Base-by-base conservation (phyloP, 2,113 vertebrate genomes). In the Cebidichthys violaceus region DNA sequence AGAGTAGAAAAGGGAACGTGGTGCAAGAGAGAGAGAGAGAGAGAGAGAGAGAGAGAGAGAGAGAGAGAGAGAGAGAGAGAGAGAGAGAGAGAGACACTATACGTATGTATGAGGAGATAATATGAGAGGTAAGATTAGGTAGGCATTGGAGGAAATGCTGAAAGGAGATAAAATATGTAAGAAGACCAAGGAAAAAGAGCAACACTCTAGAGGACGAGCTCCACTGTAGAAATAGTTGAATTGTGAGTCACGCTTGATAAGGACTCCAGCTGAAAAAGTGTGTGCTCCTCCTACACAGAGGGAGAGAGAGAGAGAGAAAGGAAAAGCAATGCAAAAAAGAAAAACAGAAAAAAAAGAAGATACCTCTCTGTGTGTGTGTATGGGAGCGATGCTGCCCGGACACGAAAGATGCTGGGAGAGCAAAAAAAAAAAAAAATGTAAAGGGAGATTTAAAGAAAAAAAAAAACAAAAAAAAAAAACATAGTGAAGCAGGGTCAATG, bases 211-310 rank as follows among this genome's bases (percentile, higher is more conserved):
- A 84, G 81, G 82, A 89, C n/a, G 24, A 68, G 81, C 66, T 77
- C 39, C 65, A 24, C 79, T 71, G 79, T 87, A 80, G 84, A 79
- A 93, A 87, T 70, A 81, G 82, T 85, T 90, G 81, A 90, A 87
- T 87, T 87, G 85, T 81, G 86, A 87, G 83, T 92, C 88, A 86
- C 45, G 83, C 57, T 83, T 83, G 88, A 91, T 90, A 92, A 90
- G 74, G 81, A 84, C 70, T 86, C 75, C 9, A 68, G 79, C 78
- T 70, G 59, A 74, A 82, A 83, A 77, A 82, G 13, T 71, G 74
- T 70, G 39, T 29, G 61, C 74, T 83, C 71, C 77, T 87, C 75
- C 82, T 72, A 87, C 83, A 88, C 55, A 70, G 75, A 76, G 75
- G 37, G 24, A 78, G 70, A 39, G n/a, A n/a, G n/a, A n/a, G n/a